phyloP scores from a whole-genome alignment of 2,888 invertebrate species.

The Spilarctia lutea region DNA sequence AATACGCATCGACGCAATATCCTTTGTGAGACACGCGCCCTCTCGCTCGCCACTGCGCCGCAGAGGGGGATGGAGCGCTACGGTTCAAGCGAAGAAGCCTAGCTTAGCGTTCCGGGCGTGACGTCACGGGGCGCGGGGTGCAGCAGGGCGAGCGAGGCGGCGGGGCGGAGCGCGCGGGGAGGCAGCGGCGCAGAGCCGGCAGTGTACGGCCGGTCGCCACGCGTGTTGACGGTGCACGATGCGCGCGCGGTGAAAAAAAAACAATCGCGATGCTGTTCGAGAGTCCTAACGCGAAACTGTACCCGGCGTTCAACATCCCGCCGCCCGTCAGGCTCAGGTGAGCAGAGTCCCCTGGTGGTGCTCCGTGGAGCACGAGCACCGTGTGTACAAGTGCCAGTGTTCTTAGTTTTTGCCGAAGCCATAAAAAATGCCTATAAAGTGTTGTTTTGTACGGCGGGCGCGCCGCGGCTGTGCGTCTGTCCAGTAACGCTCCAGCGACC shows the following conservation, averaged over 20 bases:
- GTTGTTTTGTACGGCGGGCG: conserved; percentile 65
- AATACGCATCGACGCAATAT: conserved; percentile 55
- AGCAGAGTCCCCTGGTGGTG: conserved; percentile 52
- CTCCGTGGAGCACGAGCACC: conserved; percentile 23
- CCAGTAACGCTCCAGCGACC: conserved; percentile 64
- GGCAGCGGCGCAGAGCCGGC: conserved; percentile 59
- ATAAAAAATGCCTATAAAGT: conserved; percentile 70
- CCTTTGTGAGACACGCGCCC: conserved; percentile 52
- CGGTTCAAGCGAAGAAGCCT: conserved; percentile 63
- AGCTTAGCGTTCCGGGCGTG: conserved; percentile 68
- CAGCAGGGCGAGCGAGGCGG: conserved; percentile 54
- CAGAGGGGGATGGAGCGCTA: conserved; percentile 50
- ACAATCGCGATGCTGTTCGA: conserved; percentile 89
- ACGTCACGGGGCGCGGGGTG: conserved; percentile 75
- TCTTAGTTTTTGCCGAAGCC: conserved; percentile 67
- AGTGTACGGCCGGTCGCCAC: conserved; percentile 79
- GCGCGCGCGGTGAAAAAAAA: conserved; percentile 79
- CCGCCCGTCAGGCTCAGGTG: conserved; percentile 88
- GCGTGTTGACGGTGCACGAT: conserved; percentile 71
- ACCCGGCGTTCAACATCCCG: conserved; percentile 90
- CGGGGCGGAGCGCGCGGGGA: conserved; percentile 56
- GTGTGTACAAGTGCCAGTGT: conserved; percentile 63
- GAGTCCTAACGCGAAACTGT: conserved; percentile 90
- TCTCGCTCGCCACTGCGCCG: conserved; percentile 46
- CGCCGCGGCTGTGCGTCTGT: conserved; percentile 67